phyloP scores from a whole-genome alignment of 2,113 vertebrate species.

The Istiophorus platypterus region DNA sequence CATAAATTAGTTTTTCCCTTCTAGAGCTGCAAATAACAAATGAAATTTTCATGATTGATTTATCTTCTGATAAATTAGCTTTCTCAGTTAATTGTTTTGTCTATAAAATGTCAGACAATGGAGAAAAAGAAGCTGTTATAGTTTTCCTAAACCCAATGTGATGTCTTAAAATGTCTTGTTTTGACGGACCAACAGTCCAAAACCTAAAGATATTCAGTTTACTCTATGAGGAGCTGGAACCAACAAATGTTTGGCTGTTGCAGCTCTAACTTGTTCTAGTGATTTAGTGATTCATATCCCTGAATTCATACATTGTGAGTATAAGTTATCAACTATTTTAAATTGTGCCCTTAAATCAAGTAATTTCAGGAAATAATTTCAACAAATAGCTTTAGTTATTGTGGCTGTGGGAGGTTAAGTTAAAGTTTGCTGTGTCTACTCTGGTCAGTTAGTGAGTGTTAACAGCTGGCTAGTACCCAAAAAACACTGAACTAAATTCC shows the following conservation, averaged over 20 bases:
- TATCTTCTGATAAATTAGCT: neutral
- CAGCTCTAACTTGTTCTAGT: too few species aligned
- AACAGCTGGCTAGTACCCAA: too few species aligned
- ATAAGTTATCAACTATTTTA: neutral
- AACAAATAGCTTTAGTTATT: neutral
- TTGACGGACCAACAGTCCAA: neutral
- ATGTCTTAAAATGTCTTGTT: neutral
- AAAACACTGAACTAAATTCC: neutral
- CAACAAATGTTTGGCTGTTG: neutral
- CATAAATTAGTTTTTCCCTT: neutral
- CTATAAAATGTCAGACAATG: neutral
- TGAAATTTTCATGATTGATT: neutral
- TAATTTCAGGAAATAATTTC: too few species aligned
- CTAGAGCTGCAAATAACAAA: neutral
- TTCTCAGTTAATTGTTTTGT: neutral
- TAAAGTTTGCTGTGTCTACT: too few species aligned
- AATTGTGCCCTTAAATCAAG: neutral
- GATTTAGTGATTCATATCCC: too few species aligned
- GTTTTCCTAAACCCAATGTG: neutral
- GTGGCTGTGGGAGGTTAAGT: too few species aligned
- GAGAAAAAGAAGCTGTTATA: neutral
- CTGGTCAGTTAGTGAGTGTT: neutral
- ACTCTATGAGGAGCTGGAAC: neutral
- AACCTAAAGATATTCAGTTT: neutral
- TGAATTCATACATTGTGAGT: too few species aligned